A percentile compares a stretch with the other conserved stretches of the same genome.
These are phyloP conservation scores for Anoplophora glabripennis DNA, from an alignment of 1,140 invertebrate species.

Conservation along the genomic window DNA sequence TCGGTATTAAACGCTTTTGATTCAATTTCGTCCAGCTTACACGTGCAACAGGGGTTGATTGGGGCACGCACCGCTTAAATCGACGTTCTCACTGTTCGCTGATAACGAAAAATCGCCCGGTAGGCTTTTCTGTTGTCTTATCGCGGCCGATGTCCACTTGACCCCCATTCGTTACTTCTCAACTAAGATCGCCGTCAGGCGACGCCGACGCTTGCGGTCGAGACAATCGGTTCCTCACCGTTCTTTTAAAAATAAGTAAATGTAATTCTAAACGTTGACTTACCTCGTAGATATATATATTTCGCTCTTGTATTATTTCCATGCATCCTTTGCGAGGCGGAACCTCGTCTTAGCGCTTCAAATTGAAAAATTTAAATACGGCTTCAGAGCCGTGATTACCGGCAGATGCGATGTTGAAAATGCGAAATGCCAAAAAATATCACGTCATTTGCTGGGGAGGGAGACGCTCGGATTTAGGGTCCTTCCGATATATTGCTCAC, in stretches of 20 bases:
- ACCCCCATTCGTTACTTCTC: not conserved
- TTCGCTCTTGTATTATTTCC: too few species aligned
- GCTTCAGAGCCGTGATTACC: slow-evolving; percentile 19
- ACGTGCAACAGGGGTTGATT: too few species aligned
- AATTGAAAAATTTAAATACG: slow-evolving; percentile 24
- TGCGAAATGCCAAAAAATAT: slow-evolving; percentile 24
- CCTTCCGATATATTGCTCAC: slow-evolving; percentile 17
- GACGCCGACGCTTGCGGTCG: too few species aligned
- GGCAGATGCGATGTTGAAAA: slow-evolving; percentile 24
- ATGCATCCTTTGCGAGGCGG: not conserved
- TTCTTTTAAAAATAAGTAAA: too few species aligned
- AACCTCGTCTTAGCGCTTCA: not conserved
- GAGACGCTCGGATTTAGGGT: slow-evolving; percentile 3
- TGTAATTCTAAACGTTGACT: too few species aligned
- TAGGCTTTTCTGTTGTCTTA: not conserved
- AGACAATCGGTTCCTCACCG: too few species aligned
- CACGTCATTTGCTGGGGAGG: slow-evolving; percentile 22
- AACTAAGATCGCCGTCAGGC: not conserved
- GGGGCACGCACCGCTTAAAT: too few species aligned
- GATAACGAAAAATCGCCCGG: not conserved
- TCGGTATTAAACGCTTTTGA: too few species aligned
- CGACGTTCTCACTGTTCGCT: not conserved
- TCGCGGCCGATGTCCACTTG: not conserved
- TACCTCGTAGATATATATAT: too few species aligned
- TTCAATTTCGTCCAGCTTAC: too few species aligned